phyloP scores from a whole-genome alignment of 1,140 invertebrate species.

The Drosophila nebulosa region DNA sequence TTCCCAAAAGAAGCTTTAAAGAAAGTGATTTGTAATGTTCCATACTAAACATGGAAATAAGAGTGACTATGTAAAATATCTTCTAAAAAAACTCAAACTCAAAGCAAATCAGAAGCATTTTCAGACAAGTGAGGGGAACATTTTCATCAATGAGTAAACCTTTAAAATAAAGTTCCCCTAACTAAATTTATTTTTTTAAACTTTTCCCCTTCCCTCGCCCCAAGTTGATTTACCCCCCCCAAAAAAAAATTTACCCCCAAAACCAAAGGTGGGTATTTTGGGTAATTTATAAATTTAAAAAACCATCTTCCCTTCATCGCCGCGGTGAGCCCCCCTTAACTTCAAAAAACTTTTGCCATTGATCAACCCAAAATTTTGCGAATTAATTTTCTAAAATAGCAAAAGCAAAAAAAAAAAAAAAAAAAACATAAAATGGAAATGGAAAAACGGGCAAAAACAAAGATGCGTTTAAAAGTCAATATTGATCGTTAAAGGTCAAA shows the following conservation, averaged over 20 bases:
- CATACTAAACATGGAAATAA: no score
- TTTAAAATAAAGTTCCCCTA: no score
- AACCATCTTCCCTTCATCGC: constrained; percentile 30
- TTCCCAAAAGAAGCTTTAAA: background rate
- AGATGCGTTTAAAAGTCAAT: constrained; percentile 60
- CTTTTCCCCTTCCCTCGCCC: constrained; percentile 38
- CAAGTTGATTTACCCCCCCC: constrained; percentile 59
- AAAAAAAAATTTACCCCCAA: constrained; percentile 54
- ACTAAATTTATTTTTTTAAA: no score
- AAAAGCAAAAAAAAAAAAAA: background rate
- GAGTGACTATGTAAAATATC: no score
- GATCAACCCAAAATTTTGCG: constrained; percentile 38
- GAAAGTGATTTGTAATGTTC: background rate
- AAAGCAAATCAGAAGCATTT: no score
- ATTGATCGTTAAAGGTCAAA: constrained; percentile 34
- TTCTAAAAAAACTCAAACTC: no score
- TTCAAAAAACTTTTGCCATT: constrained; percentile 28
- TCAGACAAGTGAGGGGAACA: no score
- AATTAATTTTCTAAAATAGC: constrained; percentile 57
- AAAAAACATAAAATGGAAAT: background rate
- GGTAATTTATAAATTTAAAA: constrained; percentile 64
- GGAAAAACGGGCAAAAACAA: background rate
- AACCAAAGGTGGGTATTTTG: constrained; percentile 18
- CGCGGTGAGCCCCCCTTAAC: constrained; percentile 4
- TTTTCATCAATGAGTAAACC: no score